These are phyloP conservation scores for Pachyramphus minor DNA, from an alignment of 2,113 vertebrate genomes.

Conservation along the genomic window DNA sequence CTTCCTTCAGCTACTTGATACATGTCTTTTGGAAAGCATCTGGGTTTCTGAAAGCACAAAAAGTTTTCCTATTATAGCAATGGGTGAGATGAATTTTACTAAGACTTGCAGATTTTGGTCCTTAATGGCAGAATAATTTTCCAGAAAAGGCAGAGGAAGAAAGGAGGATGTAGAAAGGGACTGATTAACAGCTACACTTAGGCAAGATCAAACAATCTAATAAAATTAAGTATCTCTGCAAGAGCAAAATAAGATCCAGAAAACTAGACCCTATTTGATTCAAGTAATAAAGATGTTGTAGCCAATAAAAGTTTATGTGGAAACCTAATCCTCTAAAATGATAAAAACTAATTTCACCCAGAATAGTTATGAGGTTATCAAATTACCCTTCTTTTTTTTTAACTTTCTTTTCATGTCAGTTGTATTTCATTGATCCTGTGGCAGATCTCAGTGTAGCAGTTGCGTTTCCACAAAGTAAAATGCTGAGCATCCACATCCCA, in stretches of 20 bases:
- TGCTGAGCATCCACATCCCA: background rate
- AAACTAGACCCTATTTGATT: background rate
- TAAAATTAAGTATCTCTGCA: slow-evolving; percentile 39
- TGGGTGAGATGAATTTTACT: background rate
- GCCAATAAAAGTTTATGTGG: slow-evolving; percentile 13
- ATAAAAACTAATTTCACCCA: slow-evolving; percentile 29
- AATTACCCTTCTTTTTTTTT: background rate
- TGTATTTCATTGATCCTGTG: background rate
- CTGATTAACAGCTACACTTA: slow-evolving; percentile 38
- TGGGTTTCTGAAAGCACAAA: background rate
- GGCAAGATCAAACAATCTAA: slow-evolving; percentile 25
- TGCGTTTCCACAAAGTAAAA: background rate
- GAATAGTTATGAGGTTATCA: background rate
- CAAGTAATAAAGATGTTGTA: slow-evolving; percentile 9
- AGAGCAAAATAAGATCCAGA: slow-evolving; percentile 13
- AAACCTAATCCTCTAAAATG: background rate
- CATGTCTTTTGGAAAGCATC: background rate
- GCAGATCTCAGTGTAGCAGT: background rate
- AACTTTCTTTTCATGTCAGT: background rate
- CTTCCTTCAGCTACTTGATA: background rate
- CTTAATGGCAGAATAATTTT: background rate
- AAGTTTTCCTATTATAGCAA: background rate
- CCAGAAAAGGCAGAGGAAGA: background rate
- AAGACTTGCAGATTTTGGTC: background rate
- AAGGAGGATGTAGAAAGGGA: background rate